Percentiles rank a stretch among this genome's conserved stretches.
phyloP scores from a whole-genome alignment of 2,797 vertebrate genomes.

The Takifugu ocellatus region DNA sequence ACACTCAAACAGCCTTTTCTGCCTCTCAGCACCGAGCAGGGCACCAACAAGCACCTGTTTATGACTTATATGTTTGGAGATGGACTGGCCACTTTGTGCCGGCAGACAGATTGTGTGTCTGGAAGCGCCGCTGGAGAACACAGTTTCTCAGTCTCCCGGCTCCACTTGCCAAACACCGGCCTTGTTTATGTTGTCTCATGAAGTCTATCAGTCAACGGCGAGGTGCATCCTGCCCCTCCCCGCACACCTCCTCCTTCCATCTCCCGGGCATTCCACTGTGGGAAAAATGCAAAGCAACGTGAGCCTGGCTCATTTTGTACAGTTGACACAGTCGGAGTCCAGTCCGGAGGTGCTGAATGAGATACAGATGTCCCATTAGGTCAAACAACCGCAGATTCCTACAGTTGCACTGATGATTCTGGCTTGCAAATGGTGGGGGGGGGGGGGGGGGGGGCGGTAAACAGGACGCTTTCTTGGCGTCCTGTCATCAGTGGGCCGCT shows the following conservation, averaged over 20 bases:
- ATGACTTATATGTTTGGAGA: constrained; percentile 48
- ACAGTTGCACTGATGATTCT: constrained; percentile 21
- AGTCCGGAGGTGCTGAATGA: constrained; percentile 40
- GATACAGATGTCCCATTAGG: constrained; percentile 45
- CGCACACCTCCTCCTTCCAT: constrained; percentile 20
- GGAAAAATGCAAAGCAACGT: constrained; percentile 24
- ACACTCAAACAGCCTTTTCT: constrained; percentile 54
- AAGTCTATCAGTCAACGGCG: constrained; percentile 40
- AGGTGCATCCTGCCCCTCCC: constrained; percentile 53
- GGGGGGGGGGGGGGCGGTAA: constrained; percentile 36
- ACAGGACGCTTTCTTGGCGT: constrained; percentile 41
- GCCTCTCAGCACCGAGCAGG: constrained; percentile 34
- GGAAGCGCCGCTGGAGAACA: no score
- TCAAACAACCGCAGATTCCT: constrained; percentile 2
- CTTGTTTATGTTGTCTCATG: constrained; percentile 25
- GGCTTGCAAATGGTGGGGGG: constrained; percentile 11
- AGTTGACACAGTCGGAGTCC: constrained; percentile 36
- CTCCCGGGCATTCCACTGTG: constrained; percentile 53
- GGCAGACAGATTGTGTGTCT: constrained; percentile 42
- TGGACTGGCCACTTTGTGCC: constrained; percentile 39
- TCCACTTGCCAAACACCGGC: background rate
- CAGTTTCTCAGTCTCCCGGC: background rate
- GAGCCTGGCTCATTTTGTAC: constrained; percentile 36
- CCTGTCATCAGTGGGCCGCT: constrained; percentile 35
- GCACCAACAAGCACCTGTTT: constrained; percentile 65